Base-by-base conservation (phyloP, 2,888 invertebrate species). In the Hartigia nigra region DNA sequence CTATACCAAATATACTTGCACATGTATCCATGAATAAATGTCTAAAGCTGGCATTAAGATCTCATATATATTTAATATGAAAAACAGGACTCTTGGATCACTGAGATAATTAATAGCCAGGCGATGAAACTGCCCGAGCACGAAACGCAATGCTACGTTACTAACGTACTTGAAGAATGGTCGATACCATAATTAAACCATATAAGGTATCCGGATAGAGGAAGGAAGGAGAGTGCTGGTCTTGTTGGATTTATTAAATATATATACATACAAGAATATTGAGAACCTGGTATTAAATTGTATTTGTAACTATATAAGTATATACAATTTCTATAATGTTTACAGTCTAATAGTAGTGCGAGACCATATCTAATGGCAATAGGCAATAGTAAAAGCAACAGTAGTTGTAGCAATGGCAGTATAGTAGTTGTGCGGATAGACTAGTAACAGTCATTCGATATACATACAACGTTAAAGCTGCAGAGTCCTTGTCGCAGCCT, bases 401-500 rank as follows among this genome's bases (percentile, higher is more conserved):
- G 5, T 23, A 23, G 55, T 1, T 23, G 55, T 55, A 55, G 55
- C 5, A 55, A 23, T 23, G 23, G 55, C 9, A 55, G 9, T 55
- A 14, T 55, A 55, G 23, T 55, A 55, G 55, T 39, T 55, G 55
- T 34, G 4, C 2, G 23, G 55, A 55, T 55, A 23, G 23, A 55
- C 55, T 55, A 55, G 39, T 39, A 39, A 39, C 23, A 55, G 55
- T 55, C 39, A 39, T 5, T 23, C 55, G 55, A 9, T 55, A 55
- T 9, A 55, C 55, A 55, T 9, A 55, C 55, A 23, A 23, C 23
- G 1, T 55, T 23, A 72, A 31, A 72, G 72, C 72, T 9, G 72
- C 1, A 74, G 80, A 88, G 88, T 88, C 87, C 87, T 87, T 87
- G 87, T 87, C 88, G 84, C 87, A 87, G 88, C 87, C 87, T 87